A percentile compares a stretch with the other conserved stretches of the same genome.
Evolutionary conservation across 2,888 invertebrate genomes (phyloP).

Genomic region (Ischnura elegans): DNA sequence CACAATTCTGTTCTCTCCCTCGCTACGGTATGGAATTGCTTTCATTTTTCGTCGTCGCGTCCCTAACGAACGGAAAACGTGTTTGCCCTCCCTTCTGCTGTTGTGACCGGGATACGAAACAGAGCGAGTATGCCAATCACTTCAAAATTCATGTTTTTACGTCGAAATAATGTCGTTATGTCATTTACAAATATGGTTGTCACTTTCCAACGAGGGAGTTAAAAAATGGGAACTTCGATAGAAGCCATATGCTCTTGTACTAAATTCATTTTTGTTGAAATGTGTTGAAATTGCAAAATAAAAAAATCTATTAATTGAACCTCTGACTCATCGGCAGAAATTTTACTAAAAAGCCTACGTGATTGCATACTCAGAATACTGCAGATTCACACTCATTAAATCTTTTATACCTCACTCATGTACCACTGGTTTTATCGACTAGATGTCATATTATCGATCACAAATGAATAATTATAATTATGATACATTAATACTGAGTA

Average conservation of each 20-base stretch:
- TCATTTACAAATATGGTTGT: conserved; percentile 27
- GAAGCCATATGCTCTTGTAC: background rate
- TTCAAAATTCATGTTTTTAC: conserved; percentile 8
- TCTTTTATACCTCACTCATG: no score
- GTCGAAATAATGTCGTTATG: background rate
- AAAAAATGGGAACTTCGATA: background rate
- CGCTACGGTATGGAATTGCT: background rate
- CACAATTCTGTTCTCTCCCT: background rate
- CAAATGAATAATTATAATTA: no score
- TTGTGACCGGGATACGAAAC: background rate
- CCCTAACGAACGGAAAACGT: conserved; percentile 9
- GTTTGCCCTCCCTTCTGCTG: conserved; percentile 5
- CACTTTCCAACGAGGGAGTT: background rate
- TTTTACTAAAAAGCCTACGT: no score
- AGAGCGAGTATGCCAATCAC: conserved; percentile 15
- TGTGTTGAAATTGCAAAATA: background rate
- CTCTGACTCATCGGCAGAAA: no score
- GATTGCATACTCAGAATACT: no score
- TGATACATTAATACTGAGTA: no score
- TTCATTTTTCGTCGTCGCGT: background rate
- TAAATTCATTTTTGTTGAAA: no score
- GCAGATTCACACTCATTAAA: no score
- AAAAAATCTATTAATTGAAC: no score
- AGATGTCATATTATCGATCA: no score
- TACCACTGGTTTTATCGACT: no score